Conservation (phyloP, 2,888 invertebrate genomes). For the Chrysina gloriosa region DNA sequence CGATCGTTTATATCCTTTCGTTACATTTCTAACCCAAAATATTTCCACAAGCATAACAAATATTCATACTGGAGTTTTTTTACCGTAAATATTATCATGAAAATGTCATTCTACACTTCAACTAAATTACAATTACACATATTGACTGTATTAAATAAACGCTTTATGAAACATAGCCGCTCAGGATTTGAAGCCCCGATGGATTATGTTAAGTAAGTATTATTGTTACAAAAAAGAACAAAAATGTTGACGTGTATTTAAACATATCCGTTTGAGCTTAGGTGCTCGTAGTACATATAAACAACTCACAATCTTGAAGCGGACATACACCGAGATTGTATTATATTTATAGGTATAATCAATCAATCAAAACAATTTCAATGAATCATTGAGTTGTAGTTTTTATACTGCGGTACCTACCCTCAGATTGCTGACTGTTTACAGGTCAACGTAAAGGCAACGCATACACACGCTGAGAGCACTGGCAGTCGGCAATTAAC, state of each 20-base stretch:
- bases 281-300: background rate
- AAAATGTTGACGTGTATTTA: constrained; percentile 7
- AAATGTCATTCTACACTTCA: too few relatives aligned
- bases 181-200: too few relatives aligned
- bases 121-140: too few relatives aligned
- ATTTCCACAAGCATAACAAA: too few relatives aligned
- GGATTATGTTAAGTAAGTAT: too few relatives aligned
- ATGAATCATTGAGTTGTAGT: constrained; percentile 32
- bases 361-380: constrained; percentile 28
- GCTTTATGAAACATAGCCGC: too few relatives aligned
- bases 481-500: constrained; percentile 36
- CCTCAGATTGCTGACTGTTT: constrained; percentile 6
- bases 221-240: too few relatives aligned
- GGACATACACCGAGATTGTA: constrained; percentile 13
- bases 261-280: background rate
- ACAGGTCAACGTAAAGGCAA: constrained; percentile 8
- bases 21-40: too few relatives aligned
- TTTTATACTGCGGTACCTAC: constrained; percentile 1
- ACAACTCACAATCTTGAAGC: background rate
- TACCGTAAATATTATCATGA: too few relatives aligned
- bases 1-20: too few relatives aligned
- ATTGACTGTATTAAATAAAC: too few relatives aligned
- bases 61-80: too few relatives aligned
- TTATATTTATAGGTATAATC: background rate
- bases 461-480: constrained; percentile 9